Conservation (phyloP, 2,113 vertebrate species). For the Aspidoscelis tigris region DNA sequence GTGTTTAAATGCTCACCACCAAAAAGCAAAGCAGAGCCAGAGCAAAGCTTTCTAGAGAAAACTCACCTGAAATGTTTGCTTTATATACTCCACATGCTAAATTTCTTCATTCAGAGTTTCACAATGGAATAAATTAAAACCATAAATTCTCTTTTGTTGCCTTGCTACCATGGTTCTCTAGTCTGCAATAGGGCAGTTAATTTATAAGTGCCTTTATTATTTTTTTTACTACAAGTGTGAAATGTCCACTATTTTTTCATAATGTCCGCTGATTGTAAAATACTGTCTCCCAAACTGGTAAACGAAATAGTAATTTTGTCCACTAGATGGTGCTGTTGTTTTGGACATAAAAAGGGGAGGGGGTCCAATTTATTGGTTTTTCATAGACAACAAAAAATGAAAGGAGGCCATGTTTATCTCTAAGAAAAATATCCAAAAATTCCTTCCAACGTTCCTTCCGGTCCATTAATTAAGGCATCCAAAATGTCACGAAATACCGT, state of each 20-base stretch:
- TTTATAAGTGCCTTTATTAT: not conserved
- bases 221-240: not conserved
- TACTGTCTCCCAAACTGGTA: not conserved
- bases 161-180: not conserved
- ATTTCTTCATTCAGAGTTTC: slow-evolving; percentile 2
- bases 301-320: slow-evolving; percentile 4
- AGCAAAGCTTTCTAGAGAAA: not conserved
- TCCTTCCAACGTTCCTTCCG: too few relatives aligned
- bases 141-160: not conserved
- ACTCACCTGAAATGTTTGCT: too few relatives aligned
- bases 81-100: not conserved
- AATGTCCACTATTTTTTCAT: not conserved
- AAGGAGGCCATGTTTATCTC: too few relatives aligned
- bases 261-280: not conserved
- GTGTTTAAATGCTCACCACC: not conserved
- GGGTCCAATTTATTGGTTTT: not conserved
- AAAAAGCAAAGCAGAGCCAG: not conserved
- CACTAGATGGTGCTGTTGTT: slow-evolving; percentile 25
- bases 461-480: too few relatives aligned
- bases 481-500: too few relatives aligned
- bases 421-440: too few relatives aligned
- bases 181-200: not conserved
- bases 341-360: slow-evolving; percentile 1
- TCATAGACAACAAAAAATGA: not conserved
- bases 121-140: not conserved